Percentiles rank a stretch among this genome's conserved stretches.
Conservation (phyloP, 2,888 invertebrate species). For the Fissipunctia ypsillon region DNA sequence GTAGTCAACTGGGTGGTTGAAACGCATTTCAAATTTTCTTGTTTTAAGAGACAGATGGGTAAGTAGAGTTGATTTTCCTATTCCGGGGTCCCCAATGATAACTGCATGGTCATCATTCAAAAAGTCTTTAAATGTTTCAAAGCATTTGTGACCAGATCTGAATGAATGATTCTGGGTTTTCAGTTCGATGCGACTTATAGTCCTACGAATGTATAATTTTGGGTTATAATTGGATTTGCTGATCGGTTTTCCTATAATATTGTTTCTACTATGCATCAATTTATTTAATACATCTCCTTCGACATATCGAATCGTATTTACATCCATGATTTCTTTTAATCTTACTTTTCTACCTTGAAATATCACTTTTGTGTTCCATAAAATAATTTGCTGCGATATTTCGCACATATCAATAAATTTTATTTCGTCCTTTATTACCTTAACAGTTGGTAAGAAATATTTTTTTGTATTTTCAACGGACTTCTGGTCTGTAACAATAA, state of each 20-base stretch:
- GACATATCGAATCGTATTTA: not conserved
- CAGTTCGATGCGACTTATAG: too few relatives aligned
- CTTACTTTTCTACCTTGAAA: constrained; percentile 47
- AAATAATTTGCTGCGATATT: constrained; percentile 27
- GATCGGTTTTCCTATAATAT: constrained; percentile 30
- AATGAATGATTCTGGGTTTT: too few relatives aligned
- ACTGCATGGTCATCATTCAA: constrained; percentile 14
- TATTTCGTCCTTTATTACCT: constrained; percentile 9
- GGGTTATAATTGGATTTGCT: constrained; percentile 20
- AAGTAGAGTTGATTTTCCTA: constrained; percentile 62
- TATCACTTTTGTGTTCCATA: constrained; percentile 21
- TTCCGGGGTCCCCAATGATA: constrained; percentile 50
- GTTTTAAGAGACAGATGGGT: constrained; percentile 49
- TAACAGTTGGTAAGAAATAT: constrained; percentile 8
- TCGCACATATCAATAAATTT: constrained; percentile 31
- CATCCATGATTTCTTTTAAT: not conserved
- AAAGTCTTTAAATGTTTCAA: not conserved
- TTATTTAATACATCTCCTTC: constrained; percentile 33
- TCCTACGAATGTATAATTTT: not conserved
- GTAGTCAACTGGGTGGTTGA: too few relatives aligned
- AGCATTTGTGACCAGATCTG: too few relatives aligned
- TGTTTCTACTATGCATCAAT: constrained; percentile 19
- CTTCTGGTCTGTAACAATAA: constrained; percentile 17
- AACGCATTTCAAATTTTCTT: too few relatives aligned
- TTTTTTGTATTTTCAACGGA: constrained; percentile 11